Base-by-base conservation (phyloP, 2,113 vertebrate genomes). In the Cyanoderma ruficeps region DNA sequence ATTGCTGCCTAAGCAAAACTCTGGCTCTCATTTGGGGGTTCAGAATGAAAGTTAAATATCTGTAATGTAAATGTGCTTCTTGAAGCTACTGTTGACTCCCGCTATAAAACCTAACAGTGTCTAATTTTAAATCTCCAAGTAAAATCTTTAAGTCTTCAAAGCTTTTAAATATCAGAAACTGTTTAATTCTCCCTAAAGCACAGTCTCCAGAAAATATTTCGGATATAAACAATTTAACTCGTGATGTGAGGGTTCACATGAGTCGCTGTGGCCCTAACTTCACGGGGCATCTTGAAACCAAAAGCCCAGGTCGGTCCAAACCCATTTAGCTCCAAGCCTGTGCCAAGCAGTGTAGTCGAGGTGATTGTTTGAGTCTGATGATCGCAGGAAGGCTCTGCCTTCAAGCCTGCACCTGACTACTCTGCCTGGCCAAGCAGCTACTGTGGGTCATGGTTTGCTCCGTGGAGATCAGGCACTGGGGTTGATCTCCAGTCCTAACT, bases 201-300 rank as follows among this genome's bases (percentile, higher is more conserved):
- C 33, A 79, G 19, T 68, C 33, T 80, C 23, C 41, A 87, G 55
- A 94, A 95, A 81, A 23, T 92, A 81, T 84, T 96, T 97, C 39
- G 88, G 55, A 27, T 91, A 27, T 9, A 50, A 95, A 67, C 64
- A 69, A 33, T 83, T 4, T 55, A 64, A 56, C 33, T 94, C 17
- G 7, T 0, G 11, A 35, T 61, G 42, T 69, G 60, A 70, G 83
- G 56, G 21, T 55, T 83, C 17, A 12, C 47, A 15, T 47, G 76
- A 84, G n/a, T 47, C 2, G 5, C 75, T 85, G 52, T 69, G 60
- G 28, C 37, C 23, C 25, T 57, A 21, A 56, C 11, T 81, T 94
- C 55, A 37, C 31, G 30, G 8, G 7, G 22, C 56, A 78, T 31
- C 42, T 70, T 89, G 86, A 50, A 87, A 25, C 31, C 13, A 25